phyloP scores from a whole-genome alignment of 2,888 invertebrate species.

The Spisula subtruncata region DNA sequence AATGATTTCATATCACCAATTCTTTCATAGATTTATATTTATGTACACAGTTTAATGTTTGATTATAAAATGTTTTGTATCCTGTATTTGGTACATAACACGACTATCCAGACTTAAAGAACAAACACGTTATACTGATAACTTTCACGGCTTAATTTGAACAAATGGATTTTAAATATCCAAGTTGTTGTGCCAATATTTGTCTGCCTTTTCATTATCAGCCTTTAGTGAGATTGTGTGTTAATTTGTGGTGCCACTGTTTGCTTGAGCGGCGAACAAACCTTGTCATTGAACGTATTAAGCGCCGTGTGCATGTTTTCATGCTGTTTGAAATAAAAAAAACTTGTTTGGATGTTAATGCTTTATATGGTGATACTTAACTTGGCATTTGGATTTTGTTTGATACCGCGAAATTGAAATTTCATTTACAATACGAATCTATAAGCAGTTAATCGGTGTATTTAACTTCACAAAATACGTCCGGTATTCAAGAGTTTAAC shows the following conservation, averaged over 20 bases:
- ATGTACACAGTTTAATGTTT: conserved; percentile 3
- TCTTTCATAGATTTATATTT: neutral
- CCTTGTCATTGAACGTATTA: neutral
- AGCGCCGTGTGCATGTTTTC: neutral
- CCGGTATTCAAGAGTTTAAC: neutral
- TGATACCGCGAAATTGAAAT: neutral
- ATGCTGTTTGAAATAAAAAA: neutral
- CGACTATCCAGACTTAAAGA: neutral
- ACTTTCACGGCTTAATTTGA: conserved; percentile 39
- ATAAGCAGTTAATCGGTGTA: neutral
- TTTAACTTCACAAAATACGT: neutral
- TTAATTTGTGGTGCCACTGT: neutral
- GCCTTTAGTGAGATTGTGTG: neutral
- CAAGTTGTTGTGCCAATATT: conserved; percentile 32
- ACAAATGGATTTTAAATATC: conserved; percentile 45
- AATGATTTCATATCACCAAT: neutral
- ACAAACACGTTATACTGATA: conserved; percentile 30
- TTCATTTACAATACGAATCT: neutral
- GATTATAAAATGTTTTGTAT: conserved; percentile 19
- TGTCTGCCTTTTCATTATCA: conserved; percentile 20
- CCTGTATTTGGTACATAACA: neutral
- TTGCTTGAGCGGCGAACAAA: neutral
- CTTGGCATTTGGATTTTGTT: neutral
- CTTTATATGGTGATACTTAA: neutral
- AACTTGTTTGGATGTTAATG: neutral